Percentiles rank a stretch among this genome's conserved stretches.
These are phyloP conservation scores for Actinernus sp. DNA, from an alignment of 92 coral and sea anemone genomes.

Conservation along the genomic window DNA sequence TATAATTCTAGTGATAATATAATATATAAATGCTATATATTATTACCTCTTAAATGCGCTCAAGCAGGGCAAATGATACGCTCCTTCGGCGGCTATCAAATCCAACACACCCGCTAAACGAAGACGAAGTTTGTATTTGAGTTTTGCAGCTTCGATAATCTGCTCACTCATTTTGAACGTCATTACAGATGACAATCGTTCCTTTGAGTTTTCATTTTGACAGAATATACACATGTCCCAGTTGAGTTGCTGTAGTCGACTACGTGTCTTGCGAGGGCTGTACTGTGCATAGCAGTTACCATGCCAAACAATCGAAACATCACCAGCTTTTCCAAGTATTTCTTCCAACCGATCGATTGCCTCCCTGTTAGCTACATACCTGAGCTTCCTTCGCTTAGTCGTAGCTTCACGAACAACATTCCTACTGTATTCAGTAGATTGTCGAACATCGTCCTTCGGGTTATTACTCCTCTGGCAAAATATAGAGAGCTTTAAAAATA, in stretches of 20 bases:
- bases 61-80: slow-evolving; percentile 40
- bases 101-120: slow-evolving; percentile 60
- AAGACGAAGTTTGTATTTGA: slow-evolving; percentile 33
- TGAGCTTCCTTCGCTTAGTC: not conserved
- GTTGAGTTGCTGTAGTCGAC: slow-evolving; percentile 10
- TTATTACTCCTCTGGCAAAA: not conserved
- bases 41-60: slow-evolving; percentile 33
- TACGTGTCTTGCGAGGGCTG: slow-evolving; percentile 20
- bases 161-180: slow-evolving; percentile 60
- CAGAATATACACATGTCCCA: too few species aligned
- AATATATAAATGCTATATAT: too few species aligned
- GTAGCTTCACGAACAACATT: not conserved
- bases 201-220: too few species aligned
- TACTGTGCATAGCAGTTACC: slow-evolving; percentile 33
- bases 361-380: not conserved
- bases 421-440: not conserved
- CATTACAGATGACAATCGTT: slow-evolving; percentile 51
- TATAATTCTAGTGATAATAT: too few species aligned
- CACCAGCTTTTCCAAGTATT: not conserved
- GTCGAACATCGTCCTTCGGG: not conserved
- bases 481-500: too few species aligned
- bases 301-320: slow-evolving; percentile 22
- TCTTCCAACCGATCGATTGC: not conserved
- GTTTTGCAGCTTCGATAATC: slow-evolving; percentile 41
- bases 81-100: slow-evolving; percentile 47